These are phyloP conservation scores for Myanophis thanlyinensis DNA, from an alignment of 2,113 vertebrate genomes.

Conservation along the genomic window DNA sequence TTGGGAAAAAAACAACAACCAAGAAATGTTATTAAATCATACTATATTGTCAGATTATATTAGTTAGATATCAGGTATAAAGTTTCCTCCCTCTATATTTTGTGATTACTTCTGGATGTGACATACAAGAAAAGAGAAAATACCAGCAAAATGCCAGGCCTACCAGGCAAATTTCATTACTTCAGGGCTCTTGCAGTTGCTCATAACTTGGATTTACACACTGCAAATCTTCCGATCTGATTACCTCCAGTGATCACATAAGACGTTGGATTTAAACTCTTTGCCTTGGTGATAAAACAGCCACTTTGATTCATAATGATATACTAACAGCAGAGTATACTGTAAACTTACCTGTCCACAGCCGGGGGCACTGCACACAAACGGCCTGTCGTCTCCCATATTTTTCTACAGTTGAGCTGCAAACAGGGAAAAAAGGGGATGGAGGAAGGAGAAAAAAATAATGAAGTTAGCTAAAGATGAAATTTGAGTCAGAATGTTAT, in stretches of 20 bases:
- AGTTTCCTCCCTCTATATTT: background rate
- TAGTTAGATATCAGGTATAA: background rate
- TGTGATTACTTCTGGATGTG: slow-evolving; percentile 1
- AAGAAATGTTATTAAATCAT: background rate
- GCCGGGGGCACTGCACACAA: slow-evolving; percentile 93
- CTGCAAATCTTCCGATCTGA: slow-evolving; percentile 63
- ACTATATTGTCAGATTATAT: background rate
- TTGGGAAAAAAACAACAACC: background rate
- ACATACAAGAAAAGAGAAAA: slow-evolving; percentile 17
- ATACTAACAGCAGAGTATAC: slow-evolving; percentile 63
- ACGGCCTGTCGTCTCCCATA: slow-evolving; percentile 98
- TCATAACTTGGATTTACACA: slow-evolving; percentile 67
- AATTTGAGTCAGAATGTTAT: background rate
- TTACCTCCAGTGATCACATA: slow-evolving; percentile 64
- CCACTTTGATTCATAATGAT: slow-evolving; percentile 72
- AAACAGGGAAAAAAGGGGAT: slow-evolving; percentile 52
- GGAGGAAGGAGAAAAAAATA: slow-evolving; percentile 40
- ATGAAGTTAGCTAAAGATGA: slow-evolving; percentile 50
- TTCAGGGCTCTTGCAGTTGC: slow-evolving; percentile 54
- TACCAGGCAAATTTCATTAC: slow-evolving; percentile 54
- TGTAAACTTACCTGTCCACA: slow-evolving; percentile 92
- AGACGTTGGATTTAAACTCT: slow-evolving; percentile 66
- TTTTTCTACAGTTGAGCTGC: slow-evolving; percentile 57
- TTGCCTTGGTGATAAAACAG: slow-evolving; percentile 69
- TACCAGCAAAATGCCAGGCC: slow-evolving; percentile 54